Evolutionary conservation across 2,797 vertebrate genomes (phyloP), one percentile per base, ranked within the genome.

Genomic region (Decapterus maruadsi): DNA sequence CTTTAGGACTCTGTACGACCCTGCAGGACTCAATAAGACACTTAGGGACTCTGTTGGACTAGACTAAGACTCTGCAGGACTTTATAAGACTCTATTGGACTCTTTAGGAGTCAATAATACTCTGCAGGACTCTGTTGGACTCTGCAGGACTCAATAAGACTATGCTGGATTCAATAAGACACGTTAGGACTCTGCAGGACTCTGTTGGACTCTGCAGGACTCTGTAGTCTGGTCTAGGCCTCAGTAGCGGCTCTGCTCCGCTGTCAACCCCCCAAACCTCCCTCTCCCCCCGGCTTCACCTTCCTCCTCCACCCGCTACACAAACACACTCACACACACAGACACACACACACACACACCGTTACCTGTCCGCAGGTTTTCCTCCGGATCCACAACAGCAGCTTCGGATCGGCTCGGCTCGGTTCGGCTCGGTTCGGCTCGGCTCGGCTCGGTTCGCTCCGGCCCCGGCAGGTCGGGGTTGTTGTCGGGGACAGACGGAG

Each of bases 161-260:
- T n/a, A n/a, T n/a, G n/a, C n/a, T n/a, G n/a, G n/a, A n/a, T n/a
- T n/a, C n/a, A n/a, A n/a, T 26, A 26, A 26, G 26, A 1, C 26
- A 1, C 26, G 1, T 1, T 26, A 1, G 3, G 26, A 26, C 26
- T 26, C 26, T 26, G 26, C 26, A 26, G 26, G 26, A 26, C 26
- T 26, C 26, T 26, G 3, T 26, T 26, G 26, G 1, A 26, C 26
- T 26, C 26, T 26, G 26, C 26, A 34, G 31, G 31, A 34, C 31
- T 34, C 38, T 40, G 38, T 40, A 10, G 38, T 40, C 38, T 17
- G 7, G 3, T 72, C 2, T 45, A 84, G 82, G 82, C 82, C 82
- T 84, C 82, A 29, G 75, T 29, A 4, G 60, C 80, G 63, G 75
- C 59, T n/a, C 6, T 11, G 72, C 8, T 51, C 73, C 26, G 77